Conservation (phyloP, 2,888 invertebrate species). For the Eupithecia dodoneata region DNA sequence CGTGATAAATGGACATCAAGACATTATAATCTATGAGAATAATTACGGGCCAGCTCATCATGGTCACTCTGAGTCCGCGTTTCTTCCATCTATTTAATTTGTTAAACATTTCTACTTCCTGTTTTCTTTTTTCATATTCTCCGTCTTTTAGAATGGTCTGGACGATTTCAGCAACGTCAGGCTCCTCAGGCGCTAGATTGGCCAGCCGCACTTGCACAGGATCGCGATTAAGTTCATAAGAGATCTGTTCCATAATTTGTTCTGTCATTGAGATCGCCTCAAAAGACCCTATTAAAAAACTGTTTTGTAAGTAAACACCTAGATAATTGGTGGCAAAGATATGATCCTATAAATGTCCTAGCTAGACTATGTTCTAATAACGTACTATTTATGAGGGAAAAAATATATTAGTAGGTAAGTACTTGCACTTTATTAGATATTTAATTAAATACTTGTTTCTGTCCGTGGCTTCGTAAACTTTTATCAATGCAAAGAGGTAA, state of each 20-base stretch:
- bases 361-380: too few relatives aligned
- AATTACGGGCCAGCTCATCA: slow-evolving; percentile 87
- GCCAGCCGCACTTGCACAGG: slow-evolving; percentile 78
- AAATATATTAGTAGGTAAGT: too few relatives aligned
- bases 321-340: too few relatives aligned
- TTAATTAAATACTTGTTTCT: too few relatives aligned
- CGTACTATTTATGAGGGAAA: too few relatives aligned
- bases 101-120: slow-evolving; percentile 85
- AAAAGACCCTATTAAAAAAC: slow-evolving; percentile 76
- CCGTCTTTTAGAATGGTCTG: slow-evolving; percentile 59
- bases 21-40: slow-evolving; percentile 82
- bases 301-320: too few relatives aligned
- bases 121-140: slow-evolving; percentile 83
- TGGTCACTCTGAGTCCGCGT: slow-evolving; percentile 86
- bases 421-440: too few relatives aligned
- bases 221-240: slow-evolving; percentile 81
- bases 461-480: too few relatives aligned
- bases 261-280: slow-evolving; percentile 87
- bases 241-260: slow-evolving; percentile 87
- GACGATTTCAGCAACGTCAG: slow-evolving; percentile 67
- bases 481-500: too few relatives aligned
- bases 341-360: too few relatives aligned
- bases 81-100: slow-evolving; percentile 91
- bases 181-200: slow-evolving; percentile 68
- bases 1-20: slow-evolving; percentile 87